phyloP scores from a whole-genome alignment of 1,140 invertebrate genomes.

The Octopus sinensis region DNA sequence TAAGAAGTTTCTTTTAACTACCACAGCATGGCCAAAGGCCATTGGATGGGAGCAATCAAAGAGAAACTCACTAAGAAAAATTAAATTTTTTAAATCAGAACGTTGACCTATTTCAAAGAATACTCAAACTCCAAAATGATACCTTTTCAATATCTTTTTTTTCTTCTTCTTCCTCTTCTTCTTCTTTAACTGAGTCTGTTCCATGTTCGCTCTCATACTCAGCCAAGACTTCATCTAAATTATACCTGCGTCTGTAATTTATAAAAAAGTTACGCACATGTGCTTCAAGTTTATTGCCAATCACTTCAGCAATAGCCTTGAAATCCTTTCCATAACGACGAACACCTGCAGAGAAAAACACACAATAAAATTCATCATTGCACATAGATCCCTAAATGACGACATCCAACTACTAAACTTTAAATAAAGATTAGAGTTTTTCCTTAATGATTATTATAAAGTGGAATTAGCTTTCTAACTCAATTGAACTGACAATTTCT shows the following conservation, averaged over 20 bases:
- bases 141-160: conserved; percentile 35
- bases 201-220: conserved; percentile 82
- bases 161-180: conserved; percentile 59
- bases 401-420: no score
- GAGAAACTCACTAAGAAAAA: conserved; percentile 19
- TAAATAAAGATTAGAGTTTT: no score
- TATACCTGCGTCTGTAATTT: conserved; percentile 84
- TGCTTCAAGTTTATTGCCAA: conserved; percentile 90
- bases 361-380: no score
- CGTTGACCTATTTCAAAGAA: no score
- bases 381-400: no score
- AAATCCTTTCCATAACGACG: conserved; percentile 94
- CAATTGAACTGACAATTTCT: no score
- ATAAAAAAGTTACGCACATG: conserved; percentile 88
- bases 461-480: no score
- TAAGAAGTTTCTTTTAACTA: neutral
- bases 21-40: neutral
- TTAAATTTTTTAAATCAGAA: no score
- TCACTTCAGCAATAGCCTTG: conserved; percentile 88
- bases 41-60: neutral
- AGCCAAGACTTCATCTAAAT: conserved; percentile 82
- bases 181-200: conserved; percentile 56
- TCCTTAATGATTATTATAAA: no score
- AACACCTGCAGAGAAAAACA: conserved; percentile 61
- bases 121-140: neutral